Base-by-base conservation (phyloP, 2,888 invertebrate species). In the Ptilodon capucinus region DNA sequence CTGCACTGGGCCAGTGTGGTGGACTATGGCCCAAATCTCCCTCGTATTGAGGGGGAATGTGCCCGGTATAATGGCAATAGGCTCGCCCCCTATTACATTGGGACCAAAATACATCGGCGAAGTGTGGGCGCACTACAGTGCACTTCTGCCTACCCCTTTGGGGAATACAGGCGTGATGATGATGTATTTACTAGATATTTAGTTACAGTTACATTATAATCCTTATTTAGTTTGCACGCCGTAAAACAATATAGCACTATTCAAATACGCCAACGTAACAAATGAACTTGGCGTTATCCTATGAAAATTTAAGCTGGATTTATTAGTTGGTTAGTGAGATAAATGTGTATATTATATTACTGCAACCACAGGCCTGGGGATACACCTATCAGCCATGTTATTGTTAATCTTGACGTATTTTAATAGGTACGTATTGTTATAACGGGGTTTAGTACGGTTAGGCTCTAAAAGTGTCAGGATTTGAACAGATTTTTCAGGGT, bases 281-380 rank as follows among this genome's bases (percentile, higher is more conserved):
- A 35, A 35, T 35, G 16, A 17, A 17, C 17, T 17, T 35, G 35
- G 11, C 17, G 7, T 35, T 35, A 35, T 35, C 42, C 32, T 34
- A 38, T 51, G 44, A 51, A 44, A 43, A 39, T 46, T 57, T 40
- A 42, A 54, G 35, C 34, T 18, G 41, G 36, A 52, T 57, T 52
- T 47, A 53, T 57, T 44, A 48, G 14, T 14, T 34, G 17, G 25
- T 58, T 43, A 48, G 48, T 41, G 35, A 48, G 44, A 45, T 43
- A 45, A 45, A 58, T 45, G 54, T 23, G 42, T 45, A 58, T 48
- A 54, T 46, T 39, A 38, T n/a, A 38, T 19, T 38, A 38, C 38
- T 38, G 18, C 13, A 38, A 14, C 2, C 30, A 11, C 32, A 4
- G 32, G 32, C 21, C 7, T 21, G 4, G n/a, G 7, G 21, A 21